These are phyloP conservation scores for Phymanthus crucifer DNA, from an alignment of 92 coral and sea anemone species.

Conservation along the genomic window DNA sequence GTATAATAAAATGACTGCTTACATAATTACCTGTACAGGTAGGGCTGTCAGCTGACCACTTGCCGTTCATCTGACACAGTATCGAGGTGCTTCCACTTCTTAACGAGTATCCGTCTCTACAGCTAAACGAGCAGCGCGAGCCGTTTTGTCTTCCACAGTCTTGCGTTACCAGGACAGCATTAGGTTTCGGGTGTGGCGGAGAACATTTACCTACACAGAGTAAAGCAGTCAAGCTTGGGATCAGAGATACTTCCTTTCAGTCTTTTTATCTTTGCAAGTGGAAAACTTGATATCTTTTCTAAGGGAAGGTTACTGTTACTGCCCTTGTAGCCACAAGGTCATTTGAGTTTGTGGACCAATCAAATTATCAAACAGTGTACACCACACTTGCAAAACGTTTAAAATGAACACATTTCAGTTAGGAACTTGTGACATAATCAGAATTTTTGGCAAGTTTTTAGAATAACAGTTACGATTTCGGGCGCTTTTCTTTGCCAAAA, in stretches of 20 bases:
- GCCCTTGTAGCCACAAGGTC: no score
- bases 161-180: not conserved
- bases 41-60: not conserved
- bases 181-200: not conserved
- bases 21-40: slow-evolving; percentile 1
- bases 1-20: not conserved
- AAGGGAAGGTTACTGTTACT: no score
- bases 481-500: no score
- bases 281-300: no score
- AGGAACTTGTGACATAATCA: no score
- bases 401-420: no score
- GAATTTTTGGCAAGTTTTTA: no score
- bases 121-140: slow-evolving; percentile 4
- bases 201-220: slow-evolving; percentile 9
- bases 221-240: not conserved
- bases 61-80: not conserved
- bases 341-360: no score
- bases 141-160: slow-evolving; percentile 1
- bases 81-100: not conserved
- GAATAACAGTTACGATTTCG: no score
- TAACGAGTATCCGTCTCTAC: not conserved
- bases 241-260: not conserved
- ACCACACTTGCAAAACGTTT: no score
- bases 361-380: no score
- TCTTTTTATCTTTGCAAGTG: no score